phyloP scores from a whole-genome alignment of 2,888 invertebrate genomes.

The Campoplex capitator region DNA sequence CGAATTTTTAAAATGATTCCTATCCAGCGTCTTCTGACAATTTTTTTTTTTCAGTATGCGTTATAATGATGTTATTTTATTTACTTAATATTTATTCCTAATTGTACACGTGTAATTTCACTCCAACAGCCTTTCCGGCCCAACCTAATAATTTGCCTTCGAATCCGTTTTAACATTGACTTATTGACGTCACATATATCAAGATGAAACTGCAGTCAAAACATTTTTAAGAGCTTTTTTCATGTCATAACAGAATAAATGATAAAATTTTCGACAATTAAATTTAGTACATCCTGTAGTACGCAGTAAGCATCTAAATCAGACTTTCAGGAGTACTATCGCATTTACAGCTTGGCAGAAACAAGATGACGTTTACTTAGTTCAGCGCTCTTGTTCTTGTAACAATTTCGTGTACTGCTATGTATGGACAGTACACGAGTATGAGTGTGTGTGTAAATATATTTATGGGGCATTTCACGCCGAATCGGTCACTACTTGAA shows the following conservation, averaged over 20 bases:
- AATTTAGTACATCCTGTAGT: not conserved
- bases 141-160: too few relatives aligned
- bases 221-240: not conserved
- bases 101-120: not conserved
- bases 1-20: not conserved
- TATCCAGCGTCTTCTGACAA: not conserved
- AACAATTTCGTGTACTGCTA: constrained; percentile 37
- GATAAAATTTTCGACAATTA: not conserved
- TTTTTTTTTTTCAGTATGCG: not conserved
- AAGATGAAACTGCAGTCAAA: not conserved
- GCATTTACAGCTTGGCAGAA: constrained; percentile 63
- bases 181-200: not conserved
- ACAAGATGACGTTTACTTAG: constrained; percentile 61
- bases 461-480: too few relatives aligned
- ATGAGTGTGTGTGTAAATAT: not conserved
- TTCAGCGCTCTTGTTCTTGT: constrained; percentile 43
- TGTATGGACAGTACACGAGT: not conserved
- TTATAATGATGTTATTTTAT: not conserved
- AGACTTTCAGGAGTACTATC: constrained; percentile 57
- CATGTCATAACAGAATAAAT: not conserved
- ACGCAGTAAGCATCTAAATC: constrained; percentile 11
- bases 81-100: not conserved
- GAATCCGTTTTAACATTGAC: too few relatives aligned
- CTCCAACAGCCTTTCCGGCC: too few relatives aligned
- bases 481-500: too few relatives aligned